These are phyloP conservation scores for Petrophora chlorosata DNA, from an alignment of 2,888 invertebrate genomes.

Conservation along the genomic window DNA sequence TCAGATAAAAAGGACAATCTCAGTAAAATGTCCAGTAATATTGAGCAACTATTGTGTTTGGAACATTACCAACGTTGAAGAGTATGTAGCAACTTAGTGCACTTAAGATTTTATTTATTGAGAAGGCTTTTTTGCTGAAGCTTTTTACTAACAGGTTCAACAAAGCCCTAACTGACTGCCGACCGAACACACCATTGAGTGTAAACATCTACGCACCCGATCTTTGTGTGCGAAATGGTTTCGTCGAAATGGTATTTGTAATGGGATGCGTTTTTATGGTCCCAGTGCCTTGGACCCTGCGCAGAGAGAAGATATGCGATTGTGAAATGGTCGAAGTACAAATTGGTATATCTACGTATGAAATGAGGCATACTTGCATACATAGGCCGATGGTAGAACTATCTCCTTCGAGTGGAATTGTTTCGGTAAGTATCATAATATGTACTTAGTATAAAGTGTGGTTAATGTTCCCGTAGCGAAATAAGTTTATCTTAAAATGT, in stretches of 20 bases:
- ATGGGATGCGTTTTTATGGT: constrained; percentile 64
- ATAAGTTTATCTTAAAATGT: neutral
- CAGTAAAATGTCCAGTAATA: constrained; percentile 69
- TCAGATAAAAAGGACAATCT: constrained; percentile 73
- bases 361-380: constrained; percentile 67
- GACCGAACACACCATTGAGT: constrained; percentile 60
- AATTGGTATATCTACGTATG: constrained; percentile 68
- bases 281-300: constrained; percentile 65
- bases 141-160: constrained; percentile 57
- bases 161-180: constrained; percentile 61
- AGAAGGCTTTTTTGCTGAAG: too few species aligned
- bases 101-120: neutral
- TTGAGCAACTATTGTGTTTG: constrained; percentile 76
- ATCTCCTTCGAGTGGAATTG: constrained; percentile 59
- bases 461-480: too few species aligned
- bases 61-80: constrained; percentile 72
- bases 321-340: constrained; percentile 72
- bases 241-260: constrained; percentile 66
- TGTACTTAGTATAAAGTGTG: neutral
- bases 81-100: constrained; percentile 53
- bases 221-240: constrained; percentile 56
- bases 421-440: constrained; percentile 52
- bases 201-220: constrained; percentile 71
- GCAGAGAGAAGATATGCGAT: constrained; percentile 73
- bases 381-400: constrained; percentile 67